Conservation (phyloP, 2,113 vertebrate species). For the Macroglossus sobrinus region DNA sequence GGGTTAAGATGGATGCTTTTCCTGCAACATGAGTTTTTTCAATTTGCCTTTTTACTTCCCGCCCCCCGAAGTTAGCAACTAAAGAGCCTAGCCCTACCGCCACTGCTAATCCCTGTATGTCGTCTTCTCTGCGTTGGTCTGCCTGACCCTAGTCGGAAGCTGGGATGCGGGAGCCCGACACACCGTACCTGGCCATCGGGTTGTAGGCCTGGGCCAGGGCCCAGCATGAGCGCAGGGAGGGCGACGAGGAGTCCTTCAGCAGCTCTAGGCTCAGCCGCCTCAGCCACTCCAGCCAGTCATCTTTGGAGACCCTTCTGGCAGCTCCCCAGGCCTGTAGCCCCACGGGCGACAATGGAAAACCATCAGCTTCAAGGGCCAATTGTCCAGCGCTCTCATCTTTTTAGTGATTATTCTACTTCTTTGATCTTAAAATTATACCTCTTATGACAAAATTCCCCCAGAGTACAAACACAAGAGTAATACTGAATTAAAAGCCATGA, state of each 20-base stretch:
- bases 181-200: slow-evolving; percentile 94
- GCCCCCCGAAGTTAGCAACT: background rate
- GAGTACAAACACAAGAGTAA: background rate
- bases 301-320: slow-evolving; percentile 97
- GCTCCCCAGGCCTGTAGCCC: slow-evolving; percentile 95
- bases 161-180: background rate
- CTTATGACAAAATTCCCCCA: slow-evolving; percentile 17
- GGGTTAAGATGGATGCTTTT: background rate
- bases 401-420: background rate
- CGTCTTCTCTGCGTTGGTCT: background rate
- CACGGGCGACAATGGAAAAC: background rate
- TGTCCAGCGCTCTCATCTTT: background rate
- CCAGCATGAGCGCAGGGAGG: slow-evolving; percentile 97
- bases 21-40: background rate
- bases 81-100: background rate
- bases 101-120: background rate
- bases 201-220: slow-evolving; percentile 98
- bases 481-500: slow-evolving; percentile 22
- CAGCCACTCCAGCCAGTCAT: slow-evolving; percentile 99
- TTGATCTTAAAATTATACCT: background rate
- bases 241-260: slow-evolving; percentile 97
- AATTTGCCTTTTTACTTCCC: background rate
- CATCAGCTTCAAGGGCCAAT: background rate
- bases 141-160: background rate
- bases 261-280: slow-evolving; percentile 94